These are phyloP conservation scores for Hetaerina titia DNA, from an alignment of 2,888 invertebrate species.

Conservation along the genomic window DNA sequence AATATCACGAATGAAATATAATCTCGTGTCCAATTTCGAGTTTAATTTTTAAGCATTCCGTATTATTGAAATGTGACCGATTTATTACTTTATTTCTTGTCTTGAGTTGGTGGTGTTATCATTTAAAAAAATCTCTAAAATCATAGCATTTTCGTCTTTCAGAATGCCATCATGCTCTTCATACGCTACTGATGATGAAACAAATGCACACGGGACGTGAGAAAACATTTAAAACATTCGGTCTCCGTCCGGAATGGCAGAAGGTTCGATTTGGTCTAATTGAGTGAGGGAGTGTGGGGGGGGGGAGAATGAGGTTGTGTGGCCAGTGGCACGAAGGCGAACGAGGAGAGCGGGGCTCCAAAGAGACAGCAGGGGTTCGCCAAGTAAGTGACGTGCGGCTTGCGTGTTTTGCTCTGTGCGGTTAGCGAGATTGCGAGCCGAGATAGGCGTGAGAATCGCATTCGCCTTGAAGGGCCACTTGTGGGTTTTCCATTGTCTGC, in stretches of 20 bases:
- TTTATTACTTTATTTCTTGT: no score
- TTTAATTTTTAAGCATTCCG: no score
- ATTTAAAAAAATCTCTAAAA: no score
- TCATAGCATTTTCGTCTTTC: no score
- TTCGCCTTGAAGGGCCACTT: constrained; percentile 7
- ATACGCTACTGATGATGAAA: no score
- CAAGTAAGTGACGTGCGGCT: not conserved
- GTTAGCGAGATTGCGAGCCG: not conserved
- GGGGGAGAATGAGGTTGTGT: not conserved
- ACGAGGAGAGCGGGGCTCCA: not conserved
- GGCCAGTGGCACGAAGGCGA: not conserved
- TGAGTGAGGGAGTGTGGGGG: not conserved
- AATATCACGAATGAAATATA: no score
- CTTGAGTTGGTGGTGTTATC: no score
- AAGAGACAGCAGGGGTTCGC: not conserved
- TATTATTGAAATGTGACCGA: no score
- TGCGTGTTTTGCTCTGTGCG: constrained; percentile 17
- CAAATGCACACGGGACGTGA: no score
- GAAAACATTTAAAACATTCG: no score
- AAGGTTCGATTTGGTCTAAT: not conserved
- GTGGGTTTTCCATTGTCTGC: constrained; percentile 37
- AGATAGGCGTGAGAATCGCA: constrained; percentile 4
- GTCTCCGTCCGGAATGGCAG: not conserved
- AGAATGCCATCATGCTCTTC: no score
- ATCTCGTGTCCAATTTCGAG: no score